Evolutionary conservation across 2,113 vertebrate species (phyloP).

Genomic region (Apus apus): DNA sequence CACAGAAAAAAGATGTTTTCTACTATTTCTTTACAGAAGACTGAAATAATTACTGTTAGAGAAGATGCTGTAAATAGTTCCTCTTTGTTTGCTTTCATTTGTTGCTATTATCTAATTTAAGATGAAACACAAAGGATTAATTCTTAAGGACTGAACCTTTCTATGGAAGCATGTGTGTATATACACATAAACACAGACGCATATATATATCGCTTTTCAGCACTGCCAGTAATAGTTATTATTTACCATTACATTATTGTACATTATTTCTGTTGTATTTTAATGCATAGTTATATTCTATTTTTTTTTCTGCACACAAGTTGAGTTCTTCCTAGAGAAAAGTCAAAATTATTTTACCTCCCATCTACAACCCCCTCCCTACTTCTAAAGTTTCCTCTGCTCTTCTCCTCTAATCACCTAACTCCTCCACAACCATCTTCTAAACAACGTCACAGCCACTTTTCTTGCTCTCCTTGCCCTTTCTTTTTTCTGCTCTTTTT

Average conservation of each 20-base stretch:
- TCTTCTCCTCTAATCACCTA: neutral
- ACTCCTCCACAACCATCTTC: neutral
- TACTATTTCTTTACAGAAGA: neutral
- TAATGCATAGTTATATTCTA: neutral
- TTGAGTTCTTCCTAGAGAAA: neutral
- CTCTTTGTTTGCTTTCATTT: neutral
- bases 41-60: neutral
- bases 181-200: neutral
- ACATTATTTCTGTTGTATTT: neutral
- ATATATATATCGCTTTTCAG: neutral
- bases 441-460: neutral
- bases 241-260: neutral
- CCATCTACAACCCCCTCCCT: neutral
- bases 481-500: neutral
- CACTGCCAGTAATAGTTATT: neutral
- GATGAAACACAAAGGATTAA: neutral
- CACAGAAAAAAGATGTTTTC: neutral
- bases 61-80: neutral
- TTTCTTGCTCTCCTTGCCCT: neutral
- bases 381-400: neutral
- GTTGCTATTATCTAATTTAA: neutral
- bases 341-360: neutral
- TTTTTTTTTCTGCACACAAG: neutral
- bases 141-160: neutral
- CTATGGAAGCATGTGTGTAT: neutral